Conservation (phyloP, 2,113 vertebrate species). For the Aegithalos caudatus region DNA sequence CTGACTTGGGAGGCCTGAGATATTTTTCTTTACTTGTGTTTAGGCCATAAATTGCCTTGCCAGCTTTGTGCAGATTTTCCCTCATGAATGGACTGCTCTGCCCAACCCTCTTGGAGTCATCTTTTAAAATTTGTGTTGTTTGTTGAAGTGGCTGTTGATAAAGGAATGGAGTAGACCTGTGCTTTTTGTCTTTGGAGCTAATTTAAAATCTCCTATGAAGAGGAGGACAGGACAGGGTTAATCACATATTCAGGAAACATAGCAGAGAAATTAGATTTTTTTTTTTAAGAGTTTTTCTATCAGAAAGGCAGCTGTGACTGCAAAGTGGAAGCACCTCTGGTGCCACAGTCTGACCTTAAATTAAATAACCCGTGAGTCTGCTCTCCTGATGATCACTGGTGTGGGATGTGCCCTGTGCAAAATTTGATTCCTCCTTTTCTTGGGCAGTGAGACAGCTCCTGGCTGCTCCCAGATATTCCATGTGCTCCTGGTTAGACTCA, state of each 20-base stretch:
- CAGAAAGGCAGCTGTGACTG: neutral
- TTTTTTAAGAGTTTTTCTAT: neutral
- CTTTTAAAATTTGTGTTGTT: neutral
- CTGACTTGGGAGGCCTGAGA: neutral
- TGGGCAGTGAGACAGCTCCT: neutral
- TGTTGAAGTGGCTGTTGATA: neutral
- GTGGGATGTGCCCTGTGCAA: neutral
- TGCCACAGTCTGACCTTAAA: neutral
- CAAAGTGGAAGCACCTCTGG: neutral
- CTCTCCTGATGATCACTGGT: neutral
- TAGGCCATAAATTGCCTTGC: neutral
- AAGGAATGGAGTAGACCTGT: neutral
- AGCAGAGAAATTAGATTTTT: neutral
- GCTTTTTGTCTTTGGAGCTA: neutral
- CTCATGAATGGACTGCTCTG: neutral
- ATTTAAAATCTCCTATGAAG: neutral
- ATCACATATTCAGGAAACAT: neutral
- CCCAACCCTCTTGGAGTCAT: neutral
- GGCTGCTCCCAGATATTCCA: neutral
- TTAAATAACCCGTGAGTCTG: neutral
- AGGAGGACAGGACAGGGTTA: neutral
- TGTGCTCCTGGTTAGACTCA: fast-evolving
- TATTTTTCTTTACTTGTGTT: neutral
- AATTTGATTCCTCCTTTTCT: neutral
- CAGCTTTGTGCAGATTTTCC: neutral